Base-by-base conservation (phyloP, 2,113 vertebrate genomes). In the Pollimyrus isidori region DNA sequence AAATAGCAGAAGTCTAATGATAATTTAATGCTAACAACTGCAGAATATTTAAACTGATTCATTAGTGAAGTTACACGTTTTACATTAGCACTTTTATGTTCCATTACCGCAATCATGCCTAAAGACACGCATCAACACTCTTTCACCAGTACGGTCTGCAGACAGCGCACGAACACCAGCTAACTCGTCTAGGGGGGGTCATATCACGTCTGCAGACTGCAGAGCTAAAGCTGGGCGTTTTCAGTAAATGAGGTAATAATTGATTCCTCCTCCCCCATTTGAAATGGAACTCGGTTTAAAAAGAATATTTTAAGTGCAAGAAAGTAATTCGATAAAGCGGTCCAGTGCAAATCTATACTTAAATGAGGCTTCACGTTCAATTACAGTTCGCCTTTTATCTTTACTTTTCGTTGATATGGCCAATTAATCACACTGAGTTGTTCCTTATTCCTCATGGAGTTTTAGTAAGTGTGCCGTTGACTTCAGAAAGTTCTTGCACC, bases 1-100 rank as follows among this genome's bases (percentile, higher is more conserved):
- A 94, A 95, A 95, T 95, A 95, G 92, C 88, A 76, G 94, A 94
- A 94, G 92, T 94, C 92, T 95, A 94, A 94, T 95, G 94, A 95
- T 96, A 95, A 95, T 95, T 95, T 94, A 94, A 93, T 94, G 94
- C 95, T 95, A 95, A 95, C 93, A 95, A 93, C 94, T 93, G 91
- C 91, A 90, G 91, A 93, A 93, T 93, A 94, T 93, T 94, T 93
- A 95, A 95, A 93, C 91, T 56, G 93, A 93, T 95, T 96, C 94
- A 95, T 96, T 96, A 96, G 94, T 90, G 91, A 92, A 95, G 90
- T 95, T 93, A 93, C 94, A 93, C 93, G 92, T 94, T 94, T 95
- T 95, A 94, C 93, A 94, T 95, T 95, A 95, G 92, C 94, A 95
- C 95, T 93, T 95, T 94, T 94, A 92, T 91, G 56, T 94, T 94